Conservation (phyloP, 2,113 vertebrate species). For the Orientallactaga bullata region DNA sequence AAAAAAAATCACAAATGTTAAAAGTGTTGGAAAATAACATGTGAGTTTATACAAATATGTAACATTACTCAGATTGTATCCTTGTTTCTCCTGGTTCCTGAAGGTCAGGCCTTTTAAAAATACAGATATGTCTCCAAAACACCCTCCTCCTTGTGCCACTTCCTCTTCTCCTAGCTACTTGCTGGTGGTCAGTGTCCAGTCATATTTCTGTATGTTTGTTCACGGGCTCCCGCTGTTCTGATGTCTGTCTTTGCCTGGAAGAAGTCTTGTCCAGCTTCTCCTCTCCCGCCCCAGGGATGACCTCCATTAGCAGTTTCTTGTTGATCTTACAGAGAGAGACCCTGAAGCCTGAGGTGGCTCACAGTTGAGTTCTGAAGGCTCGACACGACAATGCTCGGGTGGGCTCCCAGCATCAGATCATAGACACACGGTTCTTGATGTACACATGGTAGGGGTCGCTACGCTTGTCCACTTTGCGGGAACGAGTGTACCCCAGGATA, state of each 20-base stretch:
- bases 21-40: constrained; percentile 26
- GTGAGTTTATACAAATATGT: constrained; percentile 33
- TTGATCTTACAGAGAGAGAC: background rate
- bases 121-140: background rate
- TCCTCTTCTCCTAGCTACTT: background rate
- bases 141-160: constrained; percentile 19
- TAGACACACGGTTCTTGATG: constrained; percentile 89
- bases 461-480: constrained; percentile 87
- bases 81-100: constrained; percentile 13
- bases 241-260: background rate
- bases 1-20: constrained; percentile 10
- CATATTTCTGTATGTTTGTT: constrained; percentile 52
- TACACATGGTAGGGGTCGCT: constrained; percentile 89
- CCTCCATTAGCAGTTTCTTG: background rate
- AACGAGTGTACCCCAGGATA: constrained; percentile 89
- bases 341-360: background rate
- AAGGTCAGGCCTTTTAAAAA: constrained; percentile 2
- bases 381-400: background rate
- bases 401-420: constrained; percentile 82
- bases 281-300: background rate
- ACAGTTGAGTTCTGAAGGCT: constrained; percentile 2
- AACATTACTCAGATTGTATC: background rate
- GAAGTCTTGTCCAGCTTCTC: constrained; percentile 28
- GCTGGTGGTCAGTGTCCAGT: background rate
- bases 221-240: background rate